These are phyloP conservation scores for Rhizoglyphus robini DNA, from an alignment of 1,140 invertebrate species.

Conservation along the genomic window DNA sequence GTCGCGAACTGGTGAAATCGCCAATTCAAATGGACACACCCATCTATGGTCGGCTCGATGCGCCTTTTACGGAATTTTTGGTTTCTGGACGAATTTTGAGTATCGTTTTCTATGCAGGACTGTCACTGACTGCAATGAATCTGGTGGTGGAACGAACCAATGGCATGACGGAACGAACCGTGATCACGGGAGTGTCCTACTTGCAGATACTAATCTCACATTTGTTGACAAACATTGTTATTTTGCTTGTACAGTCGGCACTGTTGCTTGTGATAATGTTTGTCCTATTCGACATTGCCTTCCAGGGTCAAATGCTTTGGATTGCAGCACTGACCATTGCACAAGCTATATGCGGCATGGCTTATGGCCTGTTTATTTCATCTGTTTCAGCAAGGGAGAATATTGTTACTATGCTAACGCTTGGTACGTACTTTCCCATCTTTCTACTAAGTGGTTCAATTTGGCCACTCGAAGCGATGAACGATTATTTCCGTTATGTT, in stretches of 20 bases:
- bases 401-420: slow-evolving; percentile 76
- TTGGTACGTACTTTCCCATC: slow-evolving; percentile 84
- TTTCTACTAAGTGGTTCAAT: slow-evolving; percentile 63
- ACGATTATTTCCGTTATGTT: slow-evolving; percentile 60
- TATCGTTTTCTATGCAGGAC: slow-evolving; percentile 89
- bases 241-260: slow-evolving; percentile 79
- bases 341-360: slow-evolving; percentile 78
- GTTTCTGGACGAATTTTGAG: slow-evolving; percentile 85
- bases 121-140: slow-evolving; percentile 75
- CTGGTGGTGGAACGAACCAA: slow-evolving; percentile 82
- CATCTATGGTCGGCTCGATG: slow-evolving; percentile 68
- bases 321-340: slow-evolving; percentile 60
- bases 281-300: slow-evolving; percentile 61
- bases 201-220: slow-evolving; percentile 81
- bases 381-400: slow-evolving; percentile 72
- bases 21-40: slow-evolving; percentile 46
- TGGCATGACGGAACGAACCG: slow-evolving; percentile 68
- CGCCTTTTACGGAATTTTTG: slow-evolving; percentile 89
- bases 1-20: slow-evolving; percentile 20
- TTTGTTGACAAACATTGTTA: slow-evolving; percentile 79
- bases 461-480: slow-evolving; percentile 89
- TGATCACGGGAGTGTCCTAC: slow-evolving; percentile 74
- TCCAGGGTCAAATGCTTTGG: slow-evolving; percentile 56
- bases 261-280: slow-evolving; percentile 72
- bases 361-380: slow-evolving; percentile 77